Base-by-base conservation (phyloP, 2,797 vertebrate species). In the Allochrocebus solatus region DNA sequence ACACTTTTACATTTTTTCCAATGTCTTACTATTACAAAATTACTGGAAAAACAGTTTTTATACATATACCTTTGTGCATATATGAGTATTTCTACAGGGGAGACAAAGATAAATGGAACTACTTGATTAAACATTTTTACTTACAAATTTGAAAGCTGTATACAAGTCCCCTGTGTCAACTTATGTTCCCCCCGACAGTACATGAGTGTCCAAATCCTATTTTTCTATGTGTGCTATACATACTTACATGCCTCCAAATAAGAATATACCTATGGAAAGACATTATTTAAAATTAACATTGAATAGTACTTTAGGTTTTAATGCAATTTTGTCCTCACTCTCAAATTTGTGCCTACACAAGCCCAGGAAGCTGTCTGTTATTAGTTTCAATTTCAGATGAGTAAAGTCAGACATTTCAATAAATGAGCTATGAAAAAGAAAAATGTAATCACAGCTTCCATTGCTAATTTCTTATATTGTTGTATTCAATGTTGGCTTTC, bases 381-480 rank as follows among this genome's bases (percentile, higher is more conserved):
- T 89, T 93, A 78, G 5, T 91, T 91, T 46, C 26, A 94, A 82
- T 78, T 91, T 95, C 88, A 96, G 39, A 78, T 92, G 33, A 82
- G 19, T n/a, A 89, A 95, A 90, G 22, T 81, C 57, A 96, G 21
- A 9, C 28, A 91, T 94, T 97, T 96, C n/a, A 93, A 55, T 70
- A 93, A 85, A 93, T 39, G 26, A 64, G 19, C 55, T 79, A 80
- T 83, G 7, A 36, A 79, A 94, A 90, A 82, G 22, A 64, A 30
- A 89, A 28, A 74, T n/a, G 55, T 43, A 59, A 91, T 92, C 78
- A 95, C 22, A 92, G 95, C 8, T 84, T 84, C 72, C 0, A 2
- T n/a, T 72, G 50, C 21, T 93, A 95, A 92, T 97, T 90, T 91
- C 57, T 91, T 67, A 33, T 43, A 55, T 94, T 86, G 92, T 95